Evolutionary conservation across 2,888 invertebrate species (phyloP).

Genomic region (Chrysodeixis includens): DNA sequence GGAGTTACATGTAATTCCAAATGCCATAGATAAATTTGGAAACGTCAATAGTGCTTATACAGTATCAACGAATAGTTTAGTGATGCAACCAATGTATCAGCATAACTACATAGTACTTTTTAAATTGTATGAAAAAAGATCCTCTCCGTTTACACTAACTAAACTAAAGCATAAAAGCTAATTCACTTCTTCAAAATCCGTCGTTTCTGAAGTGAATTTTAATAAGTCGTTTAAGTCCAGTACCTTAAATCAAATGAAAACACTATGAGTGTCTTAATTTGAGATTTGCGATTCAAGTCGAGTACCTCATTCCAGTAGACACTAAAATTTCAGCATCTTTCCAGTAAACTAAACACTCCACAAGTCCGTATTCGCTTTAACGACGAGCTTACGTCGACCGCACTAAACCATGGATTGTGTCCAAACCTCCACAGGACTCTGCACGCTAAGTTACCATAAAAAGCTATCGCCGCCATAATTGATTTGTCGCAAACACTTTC

Average conservation of each 20-base stretch:
- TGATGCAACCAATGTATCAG: too few species aligned
- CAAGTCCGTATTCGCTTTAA: constrained; percentile 66
- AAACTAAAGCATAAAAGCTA: too few species aligned
- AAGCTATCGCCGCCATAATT: constrained; percentile 60
- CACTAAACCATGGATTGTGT: constrained; percentile 60
- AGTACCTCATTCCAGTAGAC: constrained; percentile 21
- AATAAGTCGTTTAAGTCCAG: too few species aligned
- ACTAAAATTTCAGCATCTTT: too few species aligned
- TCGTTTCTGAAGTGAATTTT: too few species aligned
- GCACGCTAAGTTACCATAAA: constrained; percentile 54
- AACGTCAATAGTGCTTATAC: background rate
- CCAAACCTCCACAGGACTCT: constrained; percentile 56
- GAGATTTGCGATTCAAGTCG: constrained; percentile 1
- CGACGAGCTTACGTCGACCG: constrained; percentile 61
- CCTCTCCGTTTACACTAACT: too few species aligned
- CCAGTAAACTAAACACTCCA: constrained; percentile 34
- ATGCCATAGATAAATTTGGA: background rate
- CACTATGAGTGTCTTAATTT: too few species aligned
- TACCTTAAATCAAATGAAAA: too few species aligned
- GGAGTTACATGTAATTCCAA: too few species aligned
- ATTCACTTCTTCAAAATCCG: too few species aligned
- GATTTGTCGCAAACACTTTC: constrained; percentile 59
- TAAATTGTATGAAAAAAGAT: too few species aligned
- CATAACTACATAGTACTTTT: too few species aligned
- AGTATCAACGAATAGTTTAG: background rate